phyloP scores from a whole-genome alignment of 2,888 invertebrate genomes.

The Leuctra nigra region DNA sequence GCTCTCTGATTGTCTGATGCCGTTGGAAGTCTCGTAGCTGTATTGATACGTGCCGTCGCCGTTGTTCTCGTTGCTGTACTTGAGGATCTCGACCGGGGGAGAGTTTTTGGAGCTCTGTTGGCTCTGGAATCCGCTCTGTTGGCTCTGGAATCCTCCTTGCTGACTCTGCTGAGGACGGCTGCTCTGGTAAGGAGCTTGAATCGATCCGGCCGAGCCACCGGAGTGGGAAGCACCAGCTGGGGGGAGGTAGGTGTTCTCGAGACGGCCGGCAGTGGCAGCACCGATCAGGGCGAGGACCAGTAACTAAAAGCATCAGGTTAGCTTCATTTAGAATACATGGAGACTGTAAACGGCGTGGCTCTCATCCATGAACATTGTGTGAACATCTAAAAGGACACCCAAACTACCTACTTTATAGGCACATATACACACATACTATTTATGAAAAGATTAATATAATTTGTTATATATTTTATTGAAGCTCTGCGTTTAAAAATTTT shows the following conservation, averaged over 20 bases:
- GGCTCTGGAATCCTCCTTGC: constrained; percentile 19
- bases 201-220: constrained; percentile 41
- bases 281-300: constrained; percentile 42
- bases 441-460: too few species aligned
- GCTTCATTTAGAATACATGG: too few species aligned
- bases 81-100: constrained; percentile 46
- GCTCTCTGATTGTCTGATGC: constrained; percentile 61
- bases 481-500: too few species aligned
- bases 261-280: constrained; percentile 43
- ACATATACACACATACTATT: too few species aligned
- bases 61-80: constrained; percentile 53
- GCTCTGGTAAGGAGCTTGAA: constrained; percentile 39
- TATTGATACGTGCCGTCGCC: constrained; percentile 58
- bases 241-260: constrained; percentile 53
- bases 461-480: too few species aligned
- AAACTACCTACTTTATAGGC: too few species aligned
- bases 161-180: constrained; percentile 28
- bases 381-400: too few species aligned
- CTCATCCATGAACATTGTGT: too few species aligned
- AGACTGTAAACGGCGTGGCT: too few species aligned
- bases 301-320: constrained; percentile 44
- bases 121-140: constrained; percentile 22
- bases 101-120: constrained; percentile 34
- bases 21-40: constrained; percentile 68
- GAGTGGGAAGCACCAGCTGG: constrained; percentile 44